Conservation (phyloP, 2,797 vertebrate genomes). For the Chrosomus eos region DNA sequence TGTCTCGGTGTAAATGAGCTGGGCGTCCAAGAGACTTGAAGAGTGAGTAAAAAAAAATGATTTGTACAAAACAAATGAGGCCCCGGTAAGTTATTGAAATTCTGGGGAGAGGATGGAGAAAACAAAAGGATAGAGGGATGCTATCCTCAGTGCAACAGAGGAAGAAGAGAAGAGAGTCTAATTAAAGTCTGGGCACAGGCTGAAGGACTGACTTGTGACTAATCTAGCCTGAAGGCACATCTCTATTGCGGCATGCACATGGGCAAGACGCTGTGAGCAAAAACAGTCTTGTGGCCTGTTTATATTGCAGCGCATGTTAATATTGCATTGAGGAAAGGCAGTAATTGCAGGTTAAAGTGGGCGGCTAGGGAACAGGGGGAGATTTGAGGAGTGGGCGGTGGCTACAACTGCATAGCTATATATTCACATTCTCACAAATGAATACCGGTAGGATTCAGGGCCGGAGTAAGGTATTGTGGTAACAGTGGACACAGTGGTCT, state of each 20-base stretch:
- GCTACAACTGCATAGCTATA: not conserved
- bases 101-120: conserved; percentile 35
- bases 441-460: not conserved
- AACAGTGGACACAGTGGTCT: not conserved
- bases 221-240: conserved; percentile 56
- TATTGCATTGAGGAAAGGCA: conserved; percentile 51
- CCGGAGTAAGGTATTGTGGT: not conserved
- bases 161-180: conserved; percentile 38
- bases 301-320: conserved; percentile 45
- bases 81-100: conserved; percentile 34
- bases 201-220: conserved; percentile 52
- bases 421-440: not conserved
- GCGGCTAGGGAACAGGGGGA: not conserved
- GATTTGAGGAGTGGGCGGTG: not conserved
- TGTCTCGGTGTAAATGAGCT: conserved; percentile 41
- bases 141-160: conserved; percentile 48
- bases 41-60: conserved; percentile 21
- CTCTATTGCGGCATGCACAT: conserved; percentile 42
- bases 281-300: conserved; percentile 37
- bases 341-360: conserved; percentile 25
- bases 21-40: conserved; percentile 31
- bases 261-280: conserved; percentile 41
- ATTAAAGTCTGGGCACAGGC: conserved; percentile 53
- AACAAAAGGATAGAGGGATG: conserved; percentile 45
- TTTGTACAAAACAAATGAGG: conserved; percentile 46